A percentile compares a stretch with the other conserved stretches of the same genome.
Evolutionary conservation across 2,888 invertebrate genomes (phyloP).

Genomic region (Eristalis intricaria): DNA sequence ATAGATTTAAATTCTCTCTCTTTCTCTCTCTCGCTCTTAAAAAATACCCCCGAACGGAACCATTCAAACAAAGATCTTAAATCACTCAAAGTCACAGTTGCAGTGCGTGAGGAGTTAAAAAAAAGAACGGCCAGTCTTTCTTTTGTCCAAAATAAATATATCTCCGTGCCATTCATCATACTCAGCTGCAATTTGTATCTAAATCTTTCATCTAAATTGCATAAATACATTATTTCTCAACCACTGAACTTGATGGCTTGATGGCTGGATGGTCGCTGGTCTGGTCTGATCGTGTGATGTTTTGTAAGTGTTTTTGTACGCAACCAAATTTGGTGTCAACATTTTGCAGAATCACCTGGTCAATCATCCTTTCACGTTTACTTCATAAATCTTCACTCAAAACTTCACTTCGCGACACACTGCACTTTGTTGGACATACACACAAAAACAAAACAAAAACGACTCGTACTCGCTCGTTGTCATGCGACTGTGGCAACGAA

Average conservation of each 20-base stretch:
- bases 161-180: conserved; percentile 52
- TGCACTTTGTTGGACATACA: neutral
- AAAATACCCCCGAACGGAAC: no score
- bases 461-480: neutral
- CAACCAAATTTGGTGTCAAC: conserved; percentile 66
- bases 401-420: conserved; percentile 1
- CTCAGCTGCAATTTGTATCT: conserved; percentile 61
- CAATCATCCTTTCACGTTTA: conserved; percentile 62
- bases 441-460: neutral
- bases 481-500: neutral
- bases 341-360: conserved; percentile 68
- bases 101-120: conserved; percentile 19
- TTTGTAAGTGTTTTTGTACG: neutral
- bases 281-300: neutral
- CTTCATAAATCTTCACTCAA: conserved; percentile 65
- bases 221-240: conserved; percentile 31
- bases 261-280: neutral
- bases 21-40: no score
- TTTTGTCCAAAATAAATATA: conserved; percentile 6
- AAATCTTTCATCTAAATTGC: conserved; percentile 38
- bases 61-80: conserved; percentile 47
- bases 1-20: conserved; percentile 30
- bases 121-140: neutral
- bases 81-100: conserved; percentile 62
- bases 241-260: conserved; percentile 16